These are phyloP conservation scores for Sarcophaga subvicina DNA, from an alignment of 2,888 invertebrate species.

Conservation along the genomic window DNA sequence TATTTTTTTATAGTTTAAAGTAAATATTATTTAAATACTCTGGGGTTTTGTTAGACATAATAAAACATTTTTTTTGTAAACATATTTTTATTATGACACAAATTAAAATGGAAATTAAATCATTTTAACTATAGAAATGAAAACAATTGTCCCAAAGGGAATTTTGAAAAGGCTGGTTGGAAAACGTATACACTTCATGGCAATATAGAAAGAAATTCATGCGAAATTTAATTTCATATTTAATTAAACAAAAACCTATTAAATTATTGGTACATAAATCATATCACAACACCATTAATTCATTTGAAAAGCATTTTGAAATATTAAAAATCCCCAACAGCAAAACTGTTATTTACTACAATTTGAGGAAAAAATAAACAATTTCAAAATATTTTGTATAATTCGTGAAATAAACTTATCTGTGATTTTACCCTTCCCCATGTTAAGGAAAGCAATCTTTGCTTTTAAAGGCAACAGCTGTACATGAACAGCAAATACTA, in stretches of 20 bases:
- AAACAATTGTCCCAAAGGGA: background rate
- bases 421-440: no score
- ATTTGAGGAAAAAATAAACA: no score
- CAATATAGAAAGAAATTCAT: background rate
- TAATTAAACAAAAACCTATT: no score
- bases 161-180: background rate
- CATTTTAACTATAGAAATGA: background rate
- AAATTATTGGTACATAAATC: no score
- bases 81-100: background rate
- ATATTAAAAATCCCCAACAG: background rate
- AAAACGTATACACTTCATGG: background rate
- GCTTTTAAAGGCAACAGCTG: background rate
- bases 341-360: no score
- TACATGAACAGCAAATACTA: background rate
- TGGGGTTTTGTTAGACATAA: background rate
- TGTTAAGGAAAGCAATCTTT: no score
- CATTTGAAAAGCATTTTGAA: background rate
- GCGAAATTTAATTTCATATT: no score
- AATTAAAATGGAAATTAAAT: background rate
- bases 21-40: slow-evolving; percentile 22
- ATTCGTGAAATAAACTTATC: no score
- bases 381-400: no score
- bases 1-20: slow-evolving; percentile 3
- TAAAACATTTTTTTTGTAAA: background rate
- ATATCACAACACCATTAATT: no score